phyloP scores from a whole-genome alignment of 2,797 vertebrate genomes.

The Xyrichtys novacula region DNA sequence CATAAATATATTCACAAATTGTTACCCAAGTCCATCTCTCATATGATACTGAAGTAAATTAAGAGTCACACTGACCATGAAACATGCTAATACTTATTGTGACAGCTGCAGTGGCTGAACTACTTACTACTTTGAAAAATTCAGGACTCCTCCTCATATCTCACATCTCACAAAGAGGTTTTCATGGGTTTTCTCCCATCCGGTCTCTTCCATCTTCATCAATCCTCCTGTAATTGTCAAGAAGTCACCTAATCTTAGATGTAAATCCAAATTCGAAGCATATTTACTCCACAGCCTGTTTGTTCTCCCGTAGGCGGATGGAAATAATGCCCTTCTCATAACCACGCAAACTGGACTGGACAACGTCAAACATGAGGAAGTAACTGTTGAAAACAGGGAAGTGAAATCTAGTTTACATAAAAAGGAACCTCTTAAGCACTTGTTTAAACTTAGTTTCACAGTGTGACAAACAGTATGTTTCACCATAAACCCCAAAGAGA shows the following conservation, averaged over 20 bases:
- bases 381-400: constrained; percentile 59
- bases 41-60: too few species aligned
- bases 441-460: not conserved
- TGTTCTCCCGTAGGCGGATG: constrained; percentile 7
- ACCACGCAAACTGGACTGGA: not conserved
- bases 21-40: not conserved
- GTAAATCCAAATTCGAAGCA: constrained; percentile 11
- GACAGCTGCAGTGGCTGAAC: too few species aligned
- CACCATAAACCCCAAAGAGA: not conserved
- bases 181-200: not conserved
- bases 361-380: constrained; percentile 62
- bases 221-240: constrained; percentile 19
- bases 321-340: constrained; percentile 1
- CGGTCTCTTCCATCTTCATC: constrained; percentile 12
- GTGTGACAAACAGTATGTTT: not conserved
- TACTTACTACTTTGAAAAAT: constrained; percentile 14
- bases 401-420: constrained; percentile 35
- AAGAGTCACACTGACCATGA: too few species aligned
- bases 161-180: not conserved
- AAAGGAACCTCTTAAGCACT: constrained; percentile 29
- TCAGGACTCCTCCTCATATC: constrained; percentile 9
- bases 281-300: not conserved
- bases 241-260: constrained; percentile 8
- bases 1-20: not conserved
- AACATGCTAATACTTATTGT: not conserved